Evolutionary conservation across 2,113 vertebrate species (phyloP), one percentile per base, ranked within the genome.

Genomic region (Motacilla tschutschensis): DNA sequence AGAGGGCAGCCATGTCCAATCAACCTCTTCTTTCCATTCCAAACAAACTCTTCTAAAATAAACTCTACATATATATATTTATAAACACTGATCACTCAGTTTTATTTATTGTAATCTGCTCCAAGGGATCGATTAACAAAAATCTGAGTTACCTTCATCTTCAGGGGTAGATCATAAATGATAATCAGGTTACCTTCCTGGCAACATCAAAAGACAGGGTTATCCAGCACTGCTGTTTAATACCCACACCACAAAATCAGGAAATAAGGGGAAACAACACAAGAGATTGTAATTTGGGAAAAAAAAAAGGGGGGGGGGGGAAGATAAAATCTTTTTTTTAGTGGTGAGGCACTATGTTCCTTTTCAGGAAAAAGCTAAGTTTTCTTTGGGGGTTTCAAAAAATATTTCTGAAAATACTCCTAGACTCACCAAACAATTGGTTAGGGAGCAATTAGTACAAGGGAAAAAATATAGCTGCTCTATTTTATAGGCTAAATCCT

Each of bases 151-250:
- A 41, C 20, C 10, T 28, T 54, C 17, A 25, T 13, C 16, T 21
- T 41, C 17, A 29, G 4, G 17, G 2, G 12, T 0, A 0, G 40
- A 11, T 69, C 0, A 0, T 69, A 85, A 47, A 17, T 15, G 7
- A 54, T 11, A 48, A 24, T 44, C 41, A 48, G 2, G 2, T 76
- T 83, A 20, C 9, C 10, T 77, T 85, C 17, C 35, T 46, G 35
- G 31, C 5, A 70, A 1, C 18, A 63, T 50, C 12, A 48, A 46
- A 26, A n/a, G 7, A 3, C 14, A 69, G 8, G 2, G 3, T 5
- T 57, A 12, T 65, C 6, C 25, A 47, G 14, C 25, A 16, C 21
- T 64, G 20, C 25, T 54, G 22, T n/a, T 79, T 38, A 62, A 26
- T 12, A 41, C 0, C 4, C 14, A n/a, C 6, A 28, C 2, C 5